Percentiles rank a stretch among this genome's conserved stretches.
Conservation (phyloP, 2,888 invertebrate species). For the Monopis laevigella region DNA sequence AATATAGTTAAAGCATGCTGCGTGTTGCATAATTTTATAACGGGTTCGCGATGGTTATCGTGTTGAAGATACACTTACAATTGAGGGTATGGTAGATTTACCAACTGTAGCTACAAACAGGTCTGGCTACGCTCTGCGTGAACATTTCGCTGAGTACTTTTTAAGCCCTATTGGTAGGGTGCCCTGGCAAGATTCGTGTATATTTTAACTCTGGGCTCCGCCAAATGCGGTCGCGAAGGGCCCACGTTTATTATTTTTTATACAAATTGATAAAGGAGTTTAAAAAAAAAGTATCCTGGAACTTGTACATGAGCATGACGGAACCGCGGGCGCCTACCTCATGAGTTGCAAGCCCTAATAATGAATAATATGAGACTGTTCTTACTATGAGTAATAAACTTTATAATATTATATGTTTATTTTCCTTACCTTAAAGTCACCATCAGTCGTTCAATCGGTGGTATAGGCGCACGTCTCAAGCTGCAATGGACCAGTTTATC, state of each 20-base stretch:
- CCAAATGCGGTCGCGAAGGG: slow-evolving; percentile 9
- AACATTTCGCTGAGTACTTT: slow-evolving; percentile 23
- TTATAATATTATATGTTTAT: not conserved
- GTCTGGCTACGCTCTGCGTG: slow-evolving; percentile 21
- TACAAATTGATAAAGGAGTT: slow-evolving; percentile 10
- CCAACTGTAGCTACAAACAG: slow-evolving; percentile 20
- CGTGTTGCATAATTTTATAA: slow-evolving; percentile 22
- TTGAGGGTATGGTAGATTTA: slow-evolving; percentile 19
- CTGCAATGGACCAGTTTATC: slow-evolving; percentile 25
- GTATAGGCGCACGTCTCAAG: slow-evolving; percentile 22
- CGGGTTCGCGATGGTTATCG: slow-evolving; percentile 21
- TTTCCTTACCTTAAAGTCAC: slow-evolving; percentile 15
- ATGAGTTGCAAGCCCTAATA: slow-evolving; percentile 13
- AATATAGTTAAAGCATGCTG: slow-evolving; percentile 22
- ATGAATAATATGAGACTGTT: slow-evolving; percentile 13
- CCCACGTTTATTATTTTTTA: slow-evolving; percentile 10
- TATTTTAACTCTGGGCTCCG: slow-evolving; percentile 19
- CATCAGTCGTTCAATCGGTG: slow-evolving; percentile 19
- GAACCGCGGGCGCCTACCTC: slow-evolving; percentile 11
- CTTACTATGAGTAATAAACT: not conserved
- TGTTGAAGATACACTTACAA: slow-evolving; percentile 17
- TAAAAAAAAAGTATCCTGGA: slow-evolving; percentile 8
- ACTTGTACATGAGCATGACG: slow-evolving; percentile 9
- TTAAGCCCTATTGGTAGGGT: slow-evolving; percentile 20
- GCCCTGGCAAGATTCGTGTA: slow-evolving; percentile 22